Conservation (phyloP, 2,797 vertebrate species). For the Catamblyrhynchus diadema region DNA sequence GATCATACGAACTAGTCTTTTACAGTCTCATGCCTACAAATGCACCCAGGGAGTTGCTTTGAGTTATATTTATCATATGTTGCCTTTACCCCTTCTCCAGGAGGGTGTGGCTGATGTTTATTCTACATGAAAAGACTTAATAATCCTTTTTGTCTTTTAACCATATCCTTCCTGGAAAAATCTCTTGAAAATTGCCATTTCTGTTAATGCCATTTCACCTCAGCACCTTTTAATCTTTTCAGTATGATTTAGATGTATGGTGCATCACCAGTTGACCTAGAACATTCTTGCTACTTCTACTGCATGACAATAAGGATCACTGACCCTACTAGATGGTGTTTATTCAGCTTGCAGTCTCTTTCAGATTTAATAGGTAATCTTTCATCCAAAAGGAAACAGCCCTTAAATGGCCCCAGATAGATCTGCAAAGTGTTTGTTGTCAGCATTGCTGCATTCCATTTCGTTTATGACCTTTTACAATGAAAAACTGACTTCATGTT, state of each 20-base stretch:
- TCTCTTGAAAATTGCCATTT: background rate
- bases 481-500: conserved; percentile 40
- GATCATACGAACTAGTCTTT: background rate
- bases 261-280: background rate
- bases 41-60: background rate
- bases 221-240: background rate
- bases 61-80: background rate
- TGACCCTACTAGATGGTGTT: conserved; percentile 39
- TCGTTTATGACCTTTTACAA: conserved; percentile 34
- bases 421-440: conserved; percentile 45
- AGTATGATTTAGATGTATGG: background rate
- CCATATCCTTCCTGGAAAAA: background rate
- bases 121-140: background rate
- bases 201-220: background rate
- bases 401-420: conserved; percentile 13
- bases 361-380: conserved; percentile 49
- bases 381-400: conserved; percentile 45
- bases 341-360: conserved; percentile 56
- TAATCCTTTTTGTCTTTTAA: background rate
- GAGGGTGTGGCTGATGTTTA: background rate
- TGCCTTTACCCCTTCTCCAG: background rate
- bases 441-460: conserved; percentile 29
- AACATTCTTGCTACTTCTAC: background rate
- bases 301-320: background rate
- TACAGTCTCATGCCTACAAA: background rate